Evolutionary conservation across 2,797 vertebrate species (phyloP).

Genomic region (Margarornis squamiger): DNA sequence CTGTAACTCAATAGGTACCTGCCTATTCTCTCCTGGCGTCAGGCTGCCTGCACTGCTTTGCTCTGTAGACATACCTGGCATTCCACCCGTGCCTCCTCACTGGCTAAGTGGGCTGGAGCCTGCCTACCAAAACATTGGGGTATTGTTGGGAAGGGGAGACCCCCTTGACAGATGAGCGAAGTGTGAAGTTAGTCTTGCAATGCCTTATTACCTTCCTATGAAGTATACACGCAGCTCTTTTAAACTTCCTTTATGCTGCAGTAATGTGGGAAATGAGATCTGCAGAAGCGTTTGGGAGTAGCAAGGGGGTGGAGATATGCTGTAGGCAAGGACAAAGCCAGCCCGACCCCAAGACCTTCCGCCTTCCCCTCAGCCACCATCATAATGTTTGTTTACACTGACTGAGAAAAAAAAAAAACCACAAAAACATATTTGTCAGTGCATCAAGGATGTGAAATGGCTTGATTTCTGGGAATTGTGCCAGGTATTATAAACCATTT

Average conservation of each 20-base stretch:
- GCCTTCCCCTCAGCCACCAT: background rate
- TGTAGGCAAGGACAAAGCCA: constrained; percentile 26
- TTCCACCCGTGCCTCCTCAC: constrained; percentile 84
- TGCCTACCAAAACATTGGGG: constrained; percentile 82
- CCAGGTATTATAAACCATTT: constrained; percentile 62
- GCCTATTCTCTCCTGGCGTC: constrained; percentile 87
- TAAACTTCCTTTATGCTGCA: constrained; percentile 63
- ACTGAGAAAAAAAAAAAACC: constrained; percentile 12
- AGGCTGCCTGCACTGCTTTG: constrained; percentile 81
- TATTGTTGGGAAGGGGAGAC: constrained; percentile 80
- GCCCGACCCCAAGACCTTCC: background rate
- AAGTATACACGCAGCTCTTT: constrained; percentile 58
- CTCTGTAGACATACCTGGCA: constrained; percentile 87
- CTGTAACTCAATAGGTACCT: constrained; percentile 90
- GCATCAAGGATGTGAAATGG: constrained; percentile 28
- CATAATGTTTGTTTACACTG: constrained; percentile 66
- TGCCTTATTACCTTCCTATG: constrained; percentile 79
- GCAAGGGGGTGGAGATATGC: constrained; percentile 42
- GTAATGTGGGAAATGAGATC: constrained; percentile 61
- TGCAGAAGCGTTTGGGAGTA: constrained; percentile 46
- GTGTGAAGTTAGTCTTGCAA: constrained; percentile 82
- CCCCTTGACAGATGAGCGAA: constrained; percentile 79
- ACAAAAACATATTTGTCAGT: constrained; percentile 72
- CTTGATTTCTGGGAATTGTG: constrained; percentile 72
- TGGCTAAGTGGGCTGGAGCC: constrained; percentile 82